Percentiles rank a stretch among this genome's conserved stretches.
phyloP scores from a whole-genome alignment of 2,797 vertebrate species.

The Vultur gryphus region DNA sequence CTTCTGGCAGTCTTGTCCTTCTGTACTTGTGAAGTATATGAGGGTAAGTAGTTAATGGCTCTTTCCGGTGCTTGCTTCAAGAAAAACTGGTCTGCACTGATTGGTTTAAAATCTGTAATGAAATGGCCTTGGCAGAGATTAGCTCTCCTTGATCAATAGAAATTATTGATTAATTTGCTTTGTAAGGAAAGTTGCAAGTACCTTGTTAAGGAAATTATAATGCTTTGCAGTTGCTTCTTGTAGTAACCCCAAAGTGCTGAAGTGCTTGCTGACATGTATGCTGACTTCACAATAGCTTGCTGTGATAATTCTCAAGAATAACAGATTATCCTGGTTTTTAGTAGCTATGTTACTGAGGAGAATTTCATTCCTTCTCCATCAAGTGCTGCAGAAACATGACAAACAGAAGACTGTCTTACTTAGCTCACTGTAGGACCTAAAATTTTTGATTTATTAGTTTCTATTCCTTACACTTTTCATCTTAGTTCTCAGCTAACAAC shows the following conservation, averaged over 20 bases:
- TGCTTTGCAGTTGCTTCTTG: not conserved
- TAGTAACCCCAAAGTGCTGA: not conserved
- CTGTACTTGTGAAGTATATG: not conserved
- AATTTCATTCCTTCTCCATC: not conserved
- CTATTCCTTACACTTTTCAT: not conserved
- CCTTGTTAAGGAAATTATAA: not conserved
- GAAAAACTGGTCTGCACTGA: not conserved
- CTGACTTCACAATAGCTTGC: not conserved
- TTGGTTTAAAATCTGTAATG: not conserved
- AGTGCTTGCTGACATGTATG: not conserved
- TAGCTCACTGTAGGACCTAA: not conserved
- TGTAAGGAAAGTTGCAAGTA: not conserved
- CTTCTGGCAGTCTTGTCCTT: not conserved
- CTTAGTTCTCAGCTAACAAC: not conserved
- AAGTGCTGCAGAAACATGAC: not conserved
- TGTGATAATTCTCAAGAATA: not conserved
- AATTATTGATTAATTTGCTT: not conserved
- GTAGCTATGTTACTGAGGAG: not conserved
- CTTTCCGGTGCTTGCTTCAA: not conserved
- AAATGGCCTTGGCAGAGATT: not conserved
- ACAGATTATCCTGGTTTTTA: not conserved
- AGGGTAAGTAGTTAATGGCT: not conserved
- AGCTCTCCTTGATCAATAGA: not conserved
- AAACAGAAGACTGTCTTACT: not conserved
- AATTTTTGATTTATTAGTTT: not conserved